Conservation (phyloP, 30 jellyfish, hydroid and myxozoan species). For the Morbakka virulenta region DNA sequence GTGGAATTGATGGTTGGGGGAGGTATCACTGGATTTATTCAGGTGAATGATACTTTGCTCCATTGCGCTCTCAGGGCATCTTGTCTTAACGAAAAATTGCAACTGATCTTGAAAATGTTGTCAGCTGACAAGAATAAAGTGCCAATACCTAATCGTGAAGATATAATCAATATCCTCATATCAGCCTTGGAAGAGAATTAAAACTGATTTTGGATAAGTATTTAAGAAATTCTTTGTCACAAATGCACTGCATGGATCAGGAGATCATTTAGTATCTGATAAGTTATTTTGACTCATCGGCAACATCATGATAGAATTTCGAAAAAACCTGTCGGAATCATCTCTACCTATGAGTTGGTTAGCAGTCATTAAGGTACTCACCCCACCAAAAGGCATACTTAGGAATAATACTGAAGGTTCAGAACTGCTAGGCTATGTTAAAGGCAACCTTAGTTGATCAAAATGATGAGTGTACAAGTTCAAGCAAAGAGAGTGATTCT, state of each 20-base stretch:
- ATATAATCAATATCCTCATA: conserved; percentile 30
- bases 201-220: neutral
- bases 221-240: conserved; percentile 23
- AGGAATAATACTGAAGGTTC: too few relatives aligned
- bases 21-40: conserved; percentile 61
- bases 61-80: conserved; percentile 10
- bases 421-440: too few relatives aligned
- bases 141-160: conserved; percentile 59
- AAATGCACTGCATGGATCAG: conserved; percentile 2
- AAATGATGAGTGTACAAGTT: too few relatives aligned
- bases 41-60: conserved; percentile 36
- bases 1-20: conserved; percentile 60
- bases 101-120: conserved; percentile 21
- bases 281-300: conserved; percentile 26
- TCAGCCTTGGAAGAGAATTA: neutral
- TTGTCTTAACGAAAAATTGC: conserved; percentile 36
- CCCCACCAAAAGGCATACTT: conserved; percentile 40
- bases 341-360: conserved; percentile 8
- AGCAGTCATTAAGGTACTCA: conserved; percentile 17
- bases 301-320: conserved; percentile 14
- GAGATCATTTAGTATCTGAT: too few relatives aligned
- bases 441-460: too few relatives aligned
- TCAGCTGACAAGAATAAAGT: conserved; percentile 25
- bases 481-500: too few relatives aligned
- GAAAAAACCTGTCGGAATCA: conserved; percentile 19